Evolutionary conservation across 2,797 vertebrate species (phyloP).

Genomic region (Triplophysa yarkandensis): DNA sequence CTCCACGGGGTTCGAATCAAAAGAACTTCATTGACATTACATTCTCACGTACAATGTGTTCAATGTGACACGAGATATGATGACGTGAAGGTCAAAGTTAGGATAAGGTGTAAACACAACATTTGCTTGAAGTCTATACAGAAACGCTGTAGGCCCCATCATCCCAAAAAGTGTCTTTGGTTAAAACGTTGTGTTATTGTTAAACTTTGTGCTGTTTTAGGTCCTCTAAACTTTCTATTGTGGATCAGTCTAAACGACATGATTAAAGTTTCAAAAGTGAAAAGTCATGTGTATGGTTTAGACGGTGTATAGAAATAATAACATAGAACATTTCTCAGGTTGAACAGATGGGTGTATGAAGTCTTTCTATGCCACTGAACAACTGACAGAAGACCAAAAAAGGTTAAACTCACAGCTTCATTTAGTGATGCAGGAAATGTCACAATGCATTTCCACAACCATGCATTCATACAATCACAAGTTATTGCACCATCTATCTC

Average conservation of each 20-base stretch:
- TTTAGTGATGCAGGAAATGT: conserved; percentile 28
- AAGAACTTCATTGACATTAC: conserved; percentile 78
- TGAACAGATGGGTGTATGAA: conserved; percentile 23
- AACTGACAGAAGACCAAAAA: conserved; percentile 31
- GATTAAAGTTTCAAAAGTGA: neutral
- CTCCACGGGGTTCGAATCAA: conserved; percentile 70
- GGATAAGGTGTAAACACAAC: conserved; percentile 14
- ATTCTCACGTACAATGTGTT: conserved; percentile 71
- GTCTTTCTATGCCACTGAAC: conserved; percentile 8
- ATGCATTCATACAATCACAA: conserved; percentile 40
- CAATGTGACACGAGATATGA: conserved; percentile 59
- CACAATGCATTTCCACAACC: conserved; percentile 38
- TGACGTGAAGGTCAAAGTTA: conserved; percentile 69
- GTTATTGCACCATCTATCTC: conserved; percentile 44
- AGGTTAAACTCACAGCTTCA: conserved; percentile 35
- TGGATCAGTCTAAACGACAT: no score
- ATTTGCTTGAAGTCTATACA: neutral
- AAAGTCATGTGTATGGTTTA: neutral
- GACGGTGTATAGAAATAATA: neutral
- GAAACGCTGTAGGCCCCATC: neutral
- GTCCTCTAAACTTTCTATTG: no score
- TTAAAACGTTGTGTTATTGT: no score
- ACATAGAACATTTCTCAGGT: neutral
- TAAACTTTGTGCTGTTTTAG: no score
- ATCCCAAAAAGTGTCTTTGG: no score